Base-by-base conservation (phyloP, 2,888 invertebrate species). In the Horisme vitalbata region DNA sequence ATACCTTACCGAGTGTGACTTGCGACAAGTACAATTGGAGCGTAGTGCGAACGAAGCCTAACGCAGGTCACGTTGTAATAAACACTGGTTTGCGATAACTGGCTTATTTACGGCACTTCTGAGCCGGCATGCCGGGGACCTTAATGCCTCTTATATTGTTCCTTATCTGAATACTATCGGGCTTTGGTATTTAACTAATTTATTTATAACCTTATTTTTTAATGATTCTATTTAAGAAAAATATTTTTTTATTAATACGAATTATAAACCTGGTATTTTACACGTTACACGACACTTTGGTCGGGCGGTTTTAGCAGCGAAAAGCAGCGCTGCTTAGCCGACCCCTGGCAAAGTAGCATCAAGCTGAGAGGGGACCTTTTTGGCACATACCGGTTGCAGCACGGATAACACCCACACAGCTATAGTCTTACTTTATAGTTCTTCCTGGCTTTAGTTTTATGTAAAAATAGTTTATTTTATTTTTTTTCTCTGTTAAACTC, bases 11-110 rank as follows among this genome's bases (percentile, higher is more conserved):
- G n/a, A n/a, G n/a, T 1, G 18, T 5, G 18, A 6, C 4, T 27
- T 9, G 13, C 18, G 13, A 41, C 0, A 9, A 11, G 23, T 15
- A 15, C 9, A 6, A 18, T 3, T n/a, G n/a, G 15, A 23, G 8
- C 13, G 41, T 41, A 32, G 36, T 37, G 31, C 13, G 13, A 11
- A 34, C 23, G 33, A 20, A 31, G 30, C 31, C 36, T 28, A 33
- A 52, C 49, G 46, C 46, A 38, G 52, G 50, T 52, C 52, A 59
- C 52, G 55, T 57, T 38, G 51, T 45, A 51, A 62, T 68, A 64
- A 64, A 65, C 59, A 55, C 55, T 52, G 52, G 63, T 69, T 69
- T 64, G 63, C 50, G 60, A 61, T 67, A 61, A 57, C 57, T 50
- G 46, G 30, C 27, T 41, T 52, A 52, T 57, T 57, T 52, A 57